These are phyloP conservation scores for Zaprionus davidi DNA, from an alignment of 1,140 invertebrate species.

Conservation along the genomic window DNA sequence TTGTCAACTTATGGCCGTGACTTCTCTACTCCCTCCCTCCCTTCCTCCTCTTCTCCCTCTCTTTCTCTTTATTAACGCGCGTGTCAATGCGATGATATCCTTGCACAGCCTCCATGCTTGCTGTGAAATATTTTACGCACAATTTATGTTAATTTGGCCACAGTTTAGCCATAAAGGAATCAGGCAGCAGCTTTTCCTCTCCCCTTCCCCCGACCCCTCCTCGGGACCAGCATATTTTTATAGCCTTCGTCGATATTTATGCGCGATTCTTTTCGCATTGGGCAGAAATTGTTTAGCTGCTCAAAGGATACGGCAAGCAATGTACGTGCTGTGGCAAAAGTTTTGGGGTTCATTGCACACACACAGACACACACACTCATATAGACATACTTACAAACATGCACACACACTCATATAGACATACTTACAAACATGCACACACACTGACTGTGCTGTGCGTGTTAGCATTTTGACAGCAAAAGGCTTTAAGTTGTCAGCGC, in stretches of 20 bases:
- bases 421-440: background rate
- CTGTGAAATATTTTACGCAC: conserved; percentile 64
- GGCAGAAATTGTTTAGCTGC: conserved; percentile 65
- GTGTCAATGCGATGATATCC: conserved; percentile 51
- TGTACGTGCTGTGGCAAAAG: conserved; percentile 68
- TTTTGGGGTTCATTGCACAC: conserved; percentile 58
- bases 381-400: background rate
- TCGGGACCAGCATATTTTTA: conserved; percentile 56
- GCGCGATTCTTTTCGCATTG: conserved; percentile 73
- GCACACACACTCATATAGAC: background rate
- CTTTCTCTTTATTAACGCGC: conserved; percentile 7
- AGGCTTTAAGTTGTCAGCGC: conserved; percentile 79
- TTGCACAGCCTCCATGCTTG: background rate
- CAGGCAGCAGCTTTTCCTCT: conserved; percentile 21
- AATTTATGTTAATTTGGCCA: conserved; percentile 75
- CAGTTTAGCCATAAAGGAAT: conserved; percentile 59
- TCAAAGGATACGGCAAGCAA: conserved; percentile 40
- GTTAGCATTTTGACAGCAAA: conserved; percentile 72
- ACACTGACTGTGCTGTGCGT: conserved; percentile 13
- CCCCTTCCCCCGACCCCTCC: conserved; percentile 36
- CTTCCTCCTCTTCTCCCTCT: too few relatives aligned
- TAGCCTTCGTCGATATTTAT: conserved; percentile 61
- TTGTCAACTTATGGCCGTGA: conserved; percentile 61
- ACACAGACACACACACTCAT: conserved; percentile 18
- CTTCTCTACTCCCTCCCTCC: background rate